Percentiles rank a stretch among this genome's conserved stretches.
These are phyloP conservation scores for Latheticus oryzae DNA, from an alignment of 2,888 invertebrate genomes.

Conservation along the genomic window DNA sequence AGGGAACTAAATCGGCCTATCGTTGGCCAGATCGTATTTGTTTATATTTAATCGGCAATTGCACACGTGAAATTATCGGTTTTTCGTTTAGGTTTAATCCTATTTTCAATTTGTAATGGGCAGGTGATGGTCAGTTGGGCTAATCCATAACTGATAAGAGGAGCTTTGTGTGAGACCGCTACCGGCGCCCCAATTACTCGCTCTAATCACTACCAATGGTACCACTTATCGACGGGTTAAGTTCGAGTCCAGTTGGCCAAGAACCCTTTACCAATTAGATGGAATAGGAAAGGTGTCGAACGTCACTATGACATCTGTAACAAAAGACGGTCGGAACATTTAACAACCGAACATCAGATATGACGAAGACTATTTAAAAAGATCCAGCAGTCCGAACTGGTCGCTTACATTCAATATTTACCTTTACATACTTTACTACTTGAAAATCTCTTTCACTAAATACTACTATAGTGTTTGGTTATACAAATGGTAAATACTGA, in stretches of 20 bases:
- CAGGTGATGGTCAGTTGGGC: conserved; percentile 56
- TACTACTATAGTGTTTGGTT: conserved; percentile 54
- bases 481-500: conserved; percentile 49
- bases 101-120: conserved; percentile 52
- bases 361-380: conserved; percentile 45
- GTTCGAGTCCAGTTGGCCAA: conserved; percentile 11
- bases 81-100: no score
- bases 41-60: conserved; percentile 48
- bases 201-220: conserved; percentile 46
- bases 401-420: conserved; percentile 55
- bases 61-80: no score
- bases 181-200: conserved; percentile 54
- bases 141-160: conserved; percentile 59
- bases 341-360: conserved; percentile 53
- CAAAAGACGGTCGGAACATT: conserved; percentile 47
- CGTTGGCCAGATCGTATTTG: conserved; percentile 56
- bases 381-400: conserved; percentile 46
- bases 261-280: conserved; percentile 48
- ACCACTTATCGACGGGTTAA: conserved; percentile 28
- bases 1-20: conserved; percentile 58
- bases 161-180: conserved; percentile 50
- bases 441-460: conserved; percentile 52
- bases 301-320: conserved; percentile 49
- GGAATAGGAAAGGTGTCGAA: conserved; percentile 55
- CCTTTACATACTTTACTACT: conserved; percentile 57